Evolutionary conservation across 2,113 vertebrate species (phyloP).

Genomic region (Labeo rohita): DNA sequence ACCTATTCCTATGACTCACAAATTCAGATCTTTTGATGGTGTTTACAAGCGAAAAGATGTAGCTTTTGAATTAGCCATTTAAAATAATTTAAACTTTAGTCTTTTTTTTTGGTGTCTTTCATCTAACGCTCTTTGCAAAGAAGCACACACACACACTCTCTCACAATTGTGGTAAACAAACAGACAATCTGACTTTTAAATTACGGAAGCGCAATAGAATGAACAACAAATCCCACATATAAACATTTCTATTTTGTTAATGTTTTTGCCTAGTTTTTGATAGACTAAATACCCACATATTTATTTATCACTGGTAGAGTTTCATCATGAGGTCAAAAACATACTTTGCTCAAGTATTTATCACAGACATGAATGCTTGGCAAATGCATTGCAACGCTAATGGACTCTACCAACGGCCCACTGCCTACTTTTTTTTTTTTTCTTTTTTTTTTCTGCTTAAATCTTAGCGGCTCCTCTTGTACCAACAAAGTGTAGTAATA

Average conservation of each 20-base stretch:
- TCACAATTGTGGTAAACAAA: slow-evolving; percentile 1
- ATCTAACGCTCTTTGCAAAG: slow-evolving; percentile 2
- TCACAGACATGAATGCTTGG: background rate
- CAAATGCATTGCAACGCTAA: background rate
- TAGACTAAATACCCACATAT: background rate
- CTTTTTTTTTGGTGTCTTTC: background rate
- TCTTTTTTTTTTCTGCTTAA: background rate
- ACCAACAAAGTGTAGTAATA: background rate
- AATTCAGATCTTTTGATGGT: slow-evolving; percentile 35
- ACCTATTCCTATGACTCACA: background rate
- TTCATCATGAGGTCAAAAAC: background rate
- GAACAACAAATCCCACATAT: background rate
- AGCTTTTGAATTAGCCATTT: slow-evolving; percentile 31
- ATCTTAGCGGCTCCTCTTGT: background rate
- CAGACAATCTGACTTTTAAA: background rate
- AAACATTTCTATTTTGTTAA: background rate
- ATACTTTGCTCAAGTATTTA: background rate
- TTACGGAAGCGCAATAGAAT: background rate
- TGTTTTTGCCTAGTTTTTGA: background rate
- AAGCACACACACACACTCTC: background rate
- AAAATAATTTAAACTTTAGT: background rate
- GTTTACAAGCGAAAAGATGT: slow-evolving; percentile 28
- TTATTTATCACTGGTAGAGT: background rate
- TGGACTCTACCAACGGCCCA: background rate
- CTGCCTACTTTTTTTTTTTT: background rate